These are phyloP conservation scores for Synchiropus splendidus DNA, from an alignment of 2,113 vertebrate genomes.

Conservation along the genomic window DNA sequence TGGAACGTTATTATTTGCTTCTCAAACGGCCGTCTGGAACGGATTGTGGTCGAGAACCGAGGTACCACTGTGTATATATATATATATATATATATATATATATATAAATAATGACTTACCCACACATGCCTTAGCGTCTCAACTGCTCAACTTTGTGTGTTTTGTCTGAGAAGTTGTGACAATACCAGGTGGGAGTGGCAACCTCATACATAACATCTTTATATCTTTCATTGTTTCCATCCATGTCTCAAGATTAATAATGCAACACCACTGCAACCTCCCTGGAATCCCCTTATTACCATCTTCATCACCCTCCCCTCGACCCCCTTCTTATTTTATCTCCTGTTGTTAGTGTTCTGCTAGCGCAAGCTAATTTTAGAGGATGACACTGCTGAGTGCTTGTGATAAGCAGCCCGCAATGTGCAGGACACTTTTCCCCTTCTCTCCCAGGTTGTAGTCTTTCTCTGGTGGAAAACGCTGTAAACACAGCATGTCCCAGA, in stretches of 20 bases:
- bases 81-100: too few relatives aligned
- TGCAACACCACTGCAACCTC: constrained; percentile 43
- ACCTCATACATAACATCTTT: constrained; percentile 18
- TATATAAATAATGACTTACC: too few relatives aligned
- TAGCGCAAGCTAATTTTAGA: constrained; percentile 64
- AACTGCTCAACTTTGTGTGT: too few relatives aligned
- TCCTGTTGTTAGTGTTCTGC: constrained; percentile 52
- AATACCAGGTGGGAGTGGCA: constrained; percentile 45
- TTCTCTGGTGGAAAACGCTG: constrained; percentile 47
- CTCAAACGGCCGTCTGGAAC: too few relatives aligned
- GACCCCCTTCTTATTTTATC: constrained; percentile 41
- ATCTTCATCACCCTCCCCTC: background rate
- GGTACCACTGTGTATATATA: too few relatives aligned
- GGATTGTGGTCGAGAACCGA: too few relatives aligned
- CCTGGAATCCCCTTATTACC: background rate
- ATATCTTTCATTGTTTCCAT: constrained; percentile 12
- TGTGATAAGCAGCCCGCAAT: constrained; percentile 55
- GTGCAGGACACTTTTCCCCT: background rate
- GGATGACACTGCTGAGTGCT: constrained; percentile 52
- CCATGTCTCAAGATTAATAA: constrained; percentile 52
- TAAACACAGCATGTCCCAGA: constrained; percentile 42
- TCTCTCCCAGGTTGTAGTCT: constrained; percentile 21
- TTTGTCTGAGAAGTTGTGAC: too few relatives aligned
- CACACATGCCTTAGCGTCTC: too few relatives aligned
- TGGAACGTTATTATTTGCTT: too few relatives aligned